These are phyloP conservation scores for Stomatorhinus ivindoensis DNA, from an alignment of 2,113 vertebrate species.

Conservation along the genomic window DNA sequence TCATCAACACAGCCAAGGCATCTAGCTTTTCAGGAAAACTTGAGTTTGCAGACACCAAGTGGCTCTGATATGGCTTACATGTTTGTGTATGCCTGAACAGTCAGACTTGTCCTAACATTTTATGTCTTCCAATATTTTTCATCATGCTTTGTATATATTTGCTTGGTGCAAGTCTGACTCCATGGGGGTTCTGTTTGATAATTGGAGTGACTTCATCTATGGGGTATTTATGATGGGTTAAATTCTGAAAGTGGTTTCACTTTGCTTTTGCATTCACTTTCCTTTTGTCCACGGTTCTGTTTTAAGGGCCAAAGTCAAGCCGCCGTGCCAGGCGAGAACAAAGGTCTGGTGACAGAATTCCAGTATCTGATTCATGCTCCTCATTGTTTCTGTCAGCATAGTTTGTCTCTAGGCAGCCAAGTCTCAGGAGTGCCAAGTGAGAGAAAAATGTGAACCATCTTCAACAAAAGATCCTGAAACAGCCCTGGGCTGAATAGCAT, in stretches of 20 bases:
- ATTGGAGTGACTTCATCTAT: neutral
- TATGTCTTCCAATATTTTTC: neutral
- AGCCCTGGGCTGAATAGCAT: neutral
- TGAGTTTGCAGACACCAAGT: constrained; percentile 45
- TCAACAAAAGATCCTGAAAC: neutral
- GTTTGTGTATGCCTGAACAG: neutral
- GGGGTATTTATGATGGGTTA: neutral
- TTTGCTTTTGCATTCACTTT: neutral
- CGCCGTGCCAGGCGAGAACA: neutral
- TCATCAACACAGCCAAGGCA: neutral
- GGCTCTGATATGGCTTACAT: neutral
- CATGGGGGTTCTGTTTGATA: neutral
- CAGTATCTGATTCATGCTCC: constrained; percentile 4
- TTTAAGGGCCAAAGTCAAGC: neutral
- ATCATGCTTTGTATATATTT: neutral
- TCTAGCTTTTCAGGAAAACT: constrained; percentile 43
- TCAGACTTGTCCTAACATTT: neutral
- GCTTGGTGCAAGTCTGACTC: neutral
- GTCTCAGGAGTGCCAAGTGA: neutral
- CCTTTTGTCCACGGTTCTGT: neutral
- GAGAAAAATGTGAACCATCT: neutral
- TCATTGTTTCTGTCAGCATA: neutral
- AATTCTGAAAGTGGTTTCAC: neutral
- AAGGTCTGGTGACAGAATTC: neutral
- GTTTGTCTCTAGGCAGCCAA: constrained; percentile 2